Evolutionary conservation across 1,140 invertebrate genomes (phyloP).

Genomic region (Aphelenchoides avenae): DNA sequence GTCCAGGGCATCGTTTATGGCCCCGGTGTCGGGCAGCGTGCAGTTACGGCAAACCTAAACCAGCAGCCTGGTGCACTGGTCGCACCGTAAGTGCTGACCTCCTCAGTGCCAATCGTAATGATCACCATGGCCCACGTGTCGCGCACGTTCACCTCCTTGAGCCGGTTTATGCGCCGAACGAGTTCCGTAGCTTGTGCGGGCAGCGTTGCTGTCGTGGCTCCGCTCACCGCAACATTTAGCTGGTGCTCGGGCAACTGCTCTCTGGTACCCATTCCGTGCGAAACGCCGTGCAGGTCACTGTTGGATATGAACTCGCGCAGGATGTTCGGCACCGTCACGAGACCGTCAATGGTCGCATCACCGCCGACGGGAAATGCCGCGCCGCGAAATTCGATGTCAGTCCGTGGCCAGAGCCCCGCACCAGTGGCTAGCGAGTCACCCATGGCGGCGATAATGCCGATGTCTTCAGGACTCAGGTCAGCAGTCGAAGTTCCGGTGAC

Average conservation of each 20-base stretch:
- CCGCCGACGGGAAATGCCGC: conserved; percentile 56
- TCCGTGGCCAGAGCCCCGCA: conserved; percentile 51
- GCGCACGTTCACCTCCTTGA: conserved; percentile 47
- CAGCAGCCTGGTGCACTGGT: conserved; percentile 7
- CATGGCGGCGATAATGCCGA: conserved; percentile 48
- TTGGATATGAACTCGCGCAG: conserved; percentile 48
- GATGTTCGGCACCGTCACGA: conserved; percentile 57
- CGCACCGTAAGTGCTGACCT: conserved; percentile 25
- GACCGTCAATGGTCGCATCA: conserved; percentile 55
- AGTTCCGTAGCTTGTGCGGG: conserved; percentile 50
- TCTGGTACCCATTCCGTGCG: conserved; percentile 51
- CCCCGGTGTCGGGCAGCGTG: conserved; percentile 39
- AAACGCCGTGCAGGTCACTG: conserved; percentile 42
- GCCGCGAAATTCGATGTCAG: conserved; percentile 55
- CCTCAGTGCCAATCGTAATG: conserved; percentile 56
- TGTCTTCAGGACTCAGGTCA: conserved; percentile 42
- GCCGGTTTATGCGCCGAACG: conserved; percentile 35
- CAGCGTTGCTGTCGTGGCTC: conserved; percentile 44
- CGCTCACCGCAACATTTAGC: conserved; percentile 52
- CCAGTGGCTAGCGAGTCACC: conserved; percentile 50
- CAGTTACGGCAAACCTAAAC: conserved; percentile 50
- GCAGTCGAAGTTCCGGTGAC: conserved; percentile 40
- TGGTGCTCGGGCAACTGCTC: conserved; percentile 53
- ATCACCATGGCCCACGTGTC: conserved; percentile 57
- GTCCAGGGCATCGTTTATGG: conserved; percentile 46